Percentiles rank a stretch among this genome's conserved stretches.
phyloP scores from a whole-genome alignment of 1,140 invertebrate species.

The Adoxophyes honmai region DNA sequence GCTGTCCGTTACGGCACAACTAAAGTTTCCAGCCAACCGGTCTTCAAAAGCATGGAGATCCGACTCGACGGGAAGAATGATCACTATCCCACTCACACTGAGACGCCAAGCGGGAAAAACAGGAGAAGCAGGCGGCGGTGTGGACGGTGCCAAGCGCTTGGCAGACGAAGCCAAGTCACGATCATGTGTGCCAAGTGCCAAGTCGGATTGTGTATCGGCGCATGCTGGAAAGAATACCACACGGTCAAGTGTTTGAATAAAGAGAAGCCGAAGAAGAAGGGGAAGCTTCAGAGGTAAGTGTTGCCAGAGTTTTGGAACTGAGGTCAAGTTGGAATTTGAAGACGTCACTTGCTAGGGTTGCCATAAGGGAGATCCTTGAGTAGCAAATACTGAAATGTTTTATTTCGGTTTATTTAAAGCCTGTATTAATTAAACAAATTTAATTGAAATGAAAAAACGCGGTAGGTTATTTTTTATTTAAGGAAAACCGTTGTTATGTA shows the following conservation, averaged over 20 bases:
- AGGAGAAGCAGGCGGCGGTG: neutral
- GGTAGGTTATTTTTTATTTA: too few relatives aligned
- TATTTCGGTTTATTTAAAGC: too few relatives aligned
- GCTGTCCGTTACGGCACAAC: neutral
- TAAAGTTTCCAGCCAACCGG: neutral
- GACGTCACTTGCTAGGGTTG: too few relatives aligned
- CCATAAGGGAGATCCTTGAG: too few relatives aligned
- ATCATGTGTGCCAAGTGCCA: neutral
- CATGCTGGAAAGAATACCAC: neutral
- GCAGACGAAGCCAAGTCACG: neutral
- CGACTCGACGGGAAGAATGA: neutral
- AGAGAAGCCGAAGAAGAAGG: neutral
- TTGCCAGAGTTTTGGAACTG: too few relatives aligned
- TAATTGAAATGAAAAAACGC: too few relatives aligned
- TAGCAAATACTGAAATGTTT: too few relatives aligned
- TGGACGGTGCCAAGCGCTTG: neutral
- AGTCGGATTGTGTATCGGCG: neutral
- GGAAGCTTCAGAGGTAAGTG: slow-evolving; percentile 4
- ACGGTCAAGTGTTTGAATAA: slow-evolving; percentile 6
- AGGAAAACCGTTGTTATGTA: too few relatives aligned
- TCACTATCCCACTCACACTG: neutral
- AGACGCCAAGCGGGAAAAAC: neutral
- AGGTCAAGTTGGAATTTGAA: too few relatives aligned
- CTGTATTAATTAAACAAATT: too few relatives aligned
- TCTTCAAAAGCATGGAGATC: neutral